Evolutionary conservation across 2,888 invertebrate species (phyloP).

Genomic region (Drosophila nr. perissopoda): DNA sequence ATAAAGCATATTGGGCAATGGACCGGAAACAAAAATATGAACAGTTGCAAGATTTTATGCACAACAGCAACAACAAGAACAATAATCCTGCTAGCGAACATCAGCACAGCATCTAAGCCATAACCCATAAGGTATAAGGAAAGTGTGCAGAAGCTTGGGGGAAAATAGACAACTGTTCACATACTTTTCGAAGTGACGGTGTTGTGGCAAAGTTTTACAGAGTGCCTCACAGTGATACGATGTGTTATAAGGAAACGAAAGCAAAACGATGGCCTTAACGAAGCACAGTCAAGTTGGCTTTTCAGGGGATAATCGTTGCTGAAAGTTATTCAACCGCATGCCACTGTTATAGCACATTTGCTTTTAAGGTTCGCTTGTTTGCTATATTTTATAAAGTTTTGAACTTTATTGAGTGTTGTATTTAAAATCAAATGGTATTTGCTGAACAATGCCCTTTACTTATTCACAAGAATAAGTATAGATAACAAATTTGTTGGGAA

Average conservation of each 20-base stretch:
- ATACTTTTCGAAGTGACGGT: conserved; percentile 46
- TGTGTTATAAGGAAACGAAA: conserved; percentile 13
- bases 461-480: not conserved
- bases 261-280: not conserved
- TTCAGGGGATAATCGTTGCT: conserved; percentile 13
- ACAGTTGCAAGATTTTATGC: conserved; percentile 27
- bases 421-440: not conserved
- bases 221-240: conserved; percentile 31
- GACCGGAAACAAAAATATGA: conserved; percentile 52
- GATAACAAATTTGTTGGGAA: not conserved
- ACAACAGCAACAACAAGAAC: conserved; percentile 14
- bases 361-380: conserved; percentile 10
- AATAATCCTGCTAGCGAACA: conserved; percentile 3
- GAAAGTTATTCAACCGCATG: conserved; percentile 19
- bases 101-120: not conserved
- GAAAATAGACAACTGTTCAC: conserved; percentile 43
- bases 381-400: conserved; percentile 1
- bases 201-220: conserved; percentile 28
- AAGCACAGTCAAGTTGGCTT: conserved; percentile 1
- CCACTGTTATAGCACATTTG: conserved; percentile 19
- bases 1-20: conserved; percentile 64
- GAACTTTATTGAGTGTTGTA: conserved; percentile 5
- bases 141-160: conserved; percentile 39
- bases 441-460: not conserved
- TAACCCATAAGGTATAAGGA: not conserved